phyloP scores from a whole-genome alignment of 2,888 invertebrate species.

The Drosophila meridiana region DNA sequence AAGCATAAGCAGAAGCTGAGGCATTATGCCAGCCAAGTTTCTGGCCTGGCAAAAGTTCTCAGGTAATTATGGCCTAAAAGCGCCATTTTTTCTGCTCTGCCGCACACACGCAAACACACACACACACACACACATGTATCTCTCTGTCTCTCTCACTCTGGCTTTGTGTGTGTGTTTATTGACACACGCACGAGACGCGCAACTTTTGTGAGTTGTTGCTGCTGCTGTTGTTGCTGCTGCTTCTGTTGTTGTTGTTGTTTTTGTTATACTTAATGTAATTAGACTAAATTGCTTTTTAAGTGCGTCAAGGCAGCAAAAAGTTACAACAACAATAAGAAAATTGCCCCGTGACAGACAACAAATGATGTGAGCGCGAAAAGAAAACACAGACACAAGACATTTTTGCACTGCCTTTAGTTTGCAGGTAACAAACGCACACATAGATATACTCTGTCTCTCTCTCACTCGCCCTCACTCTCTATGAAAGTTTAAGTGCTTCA shows the following conservation, averaged over 20 bases:
- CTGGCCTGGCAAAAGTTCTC: constrained; percentile 67
- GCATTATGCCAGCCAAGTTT: constrained; percentile 29
- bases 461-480: background rate
- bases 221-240: background rate
- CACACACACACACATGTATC: constrained; percentile 5
- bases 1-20: background rate
- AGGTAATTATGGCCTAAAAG: constrained; percentile 81
- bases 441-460: constrained; percentile 1
- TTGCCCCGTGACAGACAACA: constrained; percentile 22
- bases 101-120: constrained; percentile 25
- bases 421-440: constrained; percentile 29
- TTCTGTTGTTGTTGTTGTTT: constrained; percentile 20
- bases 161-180: constrained; percentile 64
- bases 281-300: constrained; percentile 81
- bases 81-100: constrained; percentile 61
- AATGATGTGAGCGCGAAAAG: constrained; percentile 18
- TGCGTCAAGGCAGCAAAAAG: constrained; percentile 66
- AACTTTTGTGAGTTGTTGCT: constrained; percentile 51
- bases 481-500: constrained; percentile 30
- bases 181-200: constrained; percentile 70
- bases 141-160: constrained; percentile 8
- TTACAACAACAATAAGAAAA: constrained; percentile 28
- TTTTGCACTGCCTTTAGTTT: constrained; percentile 23
- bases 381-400: constrained; percentile 1
- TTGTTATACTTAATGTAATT: constrained; percentile 76